These are phyloP conservation scores for Tenthredo livida DNA, from an alignment of 2,888 invertebrate species.

Conservation along the genomic window DNA sequence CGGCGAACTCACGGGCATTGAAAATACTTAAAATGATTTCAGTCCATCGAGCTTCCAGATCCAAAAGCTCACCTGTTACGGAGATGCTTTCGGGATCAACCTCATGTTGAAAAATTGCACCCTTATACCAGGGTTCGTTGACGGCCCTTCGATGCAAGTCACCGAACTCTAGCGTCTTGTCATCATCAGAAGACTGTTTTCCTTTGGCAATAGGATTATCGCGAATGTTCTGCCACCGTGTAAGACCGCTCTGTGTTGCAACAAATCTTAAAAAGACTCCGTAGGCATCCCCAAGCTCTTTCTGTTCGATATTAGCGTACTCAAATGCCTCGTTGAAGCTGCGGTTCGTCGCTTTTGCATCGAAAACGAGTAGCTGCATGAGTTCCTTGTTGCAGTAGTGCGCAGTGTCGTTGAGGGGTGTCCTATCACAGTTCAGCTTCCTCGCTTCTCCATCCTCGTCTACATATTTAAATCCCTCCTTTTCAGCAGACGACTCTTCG, in stretches of 20 bases:
- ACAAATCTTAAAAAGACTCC: conserved; percentile 90
- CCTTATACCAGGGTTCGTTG: conserved; percentile 95
- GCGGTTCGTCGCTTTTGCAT: conserved; percentile 87
- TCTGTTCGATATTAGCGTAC: conserved; percentile 78
- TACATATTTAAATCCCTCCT: conserved; percentile 70
- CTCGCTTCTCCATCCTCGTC: conserved; percentile 66
- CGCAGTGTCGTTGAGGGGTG: conserved; percentile 83
- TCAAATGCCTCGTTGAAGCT: conserved; percentile 75
- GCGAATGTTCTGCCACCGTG: conserved; percentile 85
- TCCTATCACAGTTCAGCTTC: conserved; percentile 81
- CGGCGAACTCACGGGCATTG: neutral
- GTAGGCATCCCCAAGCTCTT: conserved; percentile 83
- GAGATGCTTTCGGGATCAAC: conserved; percentile 83
- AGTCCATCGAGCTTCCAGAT: neutral
- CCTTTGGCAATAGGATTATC: neutral
- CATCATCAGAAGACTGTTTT: conserved; percentile 30
- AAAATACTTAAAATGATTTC: neutral
- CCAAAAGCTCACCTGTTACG: conserved; percentile 68
- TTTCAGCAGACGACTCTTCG: conserved; percentile 72
- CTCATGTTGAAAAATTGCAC: conserved; percentile 92
- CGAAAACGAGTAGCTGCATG: conserved; percentile 91
- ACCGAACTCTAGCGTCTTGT: conserved; percentile 83
- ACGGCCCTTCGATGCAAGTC: conserved; percentile 88
- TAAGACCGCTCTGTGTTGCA: conserved; percentile 93
- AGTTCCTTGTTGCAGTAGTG: conserved; percentile 93